Evolutionary conservation across 2,888 invertebrate species (phyloP), one percentile per base, ranked within the genome.

Genomic region (Mythimna lalbum): DNA sequence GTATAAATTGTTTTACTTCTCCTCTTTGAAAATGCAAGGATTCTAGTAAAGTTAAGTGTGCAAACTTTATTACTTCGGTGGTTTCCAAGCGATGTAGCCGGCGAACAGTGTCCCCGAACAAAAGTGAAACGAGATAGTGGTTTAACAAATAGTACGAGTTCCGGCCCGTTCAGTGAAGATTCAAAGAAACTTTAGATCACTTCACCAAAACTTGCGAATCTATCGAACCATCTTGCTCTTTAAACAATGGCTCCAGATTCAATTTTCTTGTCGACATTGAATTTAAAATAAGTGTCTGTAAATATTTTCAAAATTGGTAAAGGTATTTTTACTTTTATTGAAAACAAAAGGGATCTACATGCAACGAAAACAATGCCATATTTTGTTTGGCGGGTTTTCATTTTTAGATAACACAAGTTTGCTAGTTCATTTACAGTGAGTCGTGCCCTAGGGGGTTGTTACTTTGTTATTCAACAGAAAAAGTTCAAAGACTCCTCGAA

Each of bases 71-170:
- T 55, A 36, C 47, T 73, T 31, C 21, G 21, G 47, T 47, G 39
- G 43, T 67, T 67, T n/a, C 27, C 43, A 23, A 53, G 57, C 57
- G 33, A 59, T 31, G 36, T 56, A 63, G 64, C 67, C 67, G 52
- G 49, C 60, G 66, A 62, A 60, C 50, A 72, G 63, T 71, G 69
- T 76, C 68, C 14, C 23, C 53, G 33, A 73, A 68, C 65, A 72
- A 69, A 61, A 69, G 69, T 57, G 49, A 65, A 68, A 61, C 60
- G 47, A 53, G 59, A 27, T 27, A 60, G 50, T 14, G 56, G 53
- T 69, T 69, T 68, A 74, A 78, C 78, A 75, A 81, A 74, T 74
- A 66, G 63, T 68, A 27, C 14, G 39, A 68, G 69, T 72, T 72
- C 31, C 61, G n/a, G 53, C 47, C 49, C 59, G 55, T 53, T 69